Percentiles rank a stretch among this genome's conserved stretches.
Evolutionary conservation across 1,140 invertebrate genomes (phyloP).

Genomic region (Platyura marginata): DNA sequence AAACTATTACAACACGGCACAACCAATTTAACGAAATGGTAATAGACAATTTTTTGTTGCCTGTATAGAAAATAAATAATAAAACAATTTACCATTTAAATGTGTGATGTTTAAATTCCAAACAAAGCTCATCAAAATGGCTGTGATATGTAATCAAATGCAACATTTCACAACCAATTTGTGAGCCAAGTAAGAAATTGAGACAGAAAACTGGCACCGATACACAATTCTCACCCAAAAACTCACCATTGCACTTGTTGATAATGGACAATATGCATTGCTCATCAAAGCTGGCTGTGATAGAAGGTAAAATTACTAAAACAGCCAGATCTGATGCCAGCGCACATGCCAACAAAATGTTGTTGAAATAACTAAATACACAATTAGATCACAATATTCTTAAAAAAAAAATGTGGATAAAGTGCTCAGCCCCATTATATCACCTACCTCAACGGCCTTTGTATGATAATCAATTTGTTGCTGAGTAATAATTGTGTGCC

Average conservation of each 20-base stretch:
- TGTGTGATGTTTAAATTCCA: not conserved
- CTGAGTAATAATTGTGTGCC: too few relatives aligned
- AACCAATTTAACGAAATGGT: conserved; percentile 4
- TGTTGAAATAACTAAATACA: too few relatives aligned
- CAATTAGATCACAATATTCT: too few relatives aligned
- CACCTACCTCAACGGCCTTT: too few relatives aligned
- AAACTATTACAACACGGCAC: conserved; percentile 1
- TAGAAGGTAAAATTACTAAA: conserved; percentile 3
- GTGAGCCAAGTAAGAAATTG: too few relatives aligned
- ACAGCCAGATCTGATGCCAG: conserved; percentile 5
- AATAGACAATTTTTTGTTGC: not conserved
- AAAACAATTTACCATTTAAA: not conserved
- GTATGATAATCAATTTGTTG: too few relatives aligned
- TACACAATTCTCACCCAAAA: not conserved
- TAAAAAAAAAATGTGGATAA: too few relatives aligned
- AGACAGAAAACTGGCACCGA: too few relatives aligned
- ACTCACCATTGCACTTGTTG: not conserved
- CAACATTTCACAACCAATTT: conserved; percentile 4
- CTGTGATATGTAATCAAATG: conserved; percentile 2
- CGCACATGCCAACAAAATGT: too few relatives aligned
- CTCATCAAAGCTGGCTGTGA: conserved; percentile 7
- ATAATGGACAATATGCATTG: conserved; percentile 2
- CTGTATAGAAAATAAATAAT: not conserved
- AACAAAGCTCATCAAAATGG: conserved; percentile 3
- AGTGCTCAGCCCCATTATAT: too few relatives aligned